Percentiles rank a stretch among this genome's conserved stretches.
Evolutionary conservation across 2,888 invertebrate species (phyloP).

Genomic region (Pristionchus exspectatus): DNA sequence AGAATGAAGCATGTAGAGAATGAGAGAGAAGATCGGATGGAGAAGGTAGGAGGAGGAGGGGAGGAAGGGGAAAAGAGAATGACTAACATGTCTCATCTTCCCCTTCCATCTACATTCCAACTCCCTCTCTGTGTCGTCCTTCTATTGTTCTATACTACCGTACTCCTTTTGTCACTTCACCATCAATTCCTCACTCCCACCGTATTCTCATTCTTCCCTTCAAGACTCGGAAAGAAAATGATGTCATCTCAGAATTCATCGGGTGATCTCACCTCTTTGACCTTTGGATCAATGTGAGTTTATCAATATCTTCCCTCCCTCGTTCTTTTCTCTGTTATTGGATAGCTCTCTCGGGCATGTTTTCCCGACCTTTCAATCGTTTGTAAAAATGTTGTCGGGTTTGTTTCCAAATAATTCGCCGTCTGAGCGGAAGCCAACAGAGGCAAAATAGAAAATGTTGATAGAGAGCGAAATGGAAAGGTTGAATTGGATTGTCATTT

Average conservation of each 20-base stretch:
- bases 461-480: constrained; percentile 22
- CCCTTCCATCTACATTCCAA: constrained; percentile 37
- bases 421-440: not conserved
- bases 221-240: not conserved
- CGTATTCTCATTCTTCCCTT: not conserved
- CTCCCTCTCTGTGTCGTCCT: not conserved
- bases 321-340: constrained; percentile 24
- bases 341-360: not conserved
- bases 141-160: constrained; percentile 45
- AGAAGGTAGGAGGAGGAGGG: not conserved
- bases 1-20: constrained; percentile 31
- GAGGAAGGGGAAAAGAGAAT: constrained; percentile 18
- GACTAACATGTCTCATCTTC: constrained; percentile 43
- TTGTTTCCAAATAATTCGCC: constrained; percentile 47
- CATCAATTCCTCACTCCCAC: not conserved
- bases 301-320: not conserved
- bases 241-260: not conserved
- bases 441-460: constrained; percentile 51
- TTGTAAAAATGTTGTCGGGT: constrained; percentile 46
- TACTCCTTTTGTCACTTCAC: not conserved
- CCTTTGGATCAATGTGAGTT: constrained; percentile 43
- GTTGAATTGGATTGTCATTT: constrained; percentile 30
- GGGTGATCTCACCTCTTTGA: not conserved
- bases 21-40: not conserved
- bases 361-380: constrained; percentile 39